Base-by-base conservation (phyloP, 1,140 invertebrate species). In the Marisa cornuarietis region DNA sequence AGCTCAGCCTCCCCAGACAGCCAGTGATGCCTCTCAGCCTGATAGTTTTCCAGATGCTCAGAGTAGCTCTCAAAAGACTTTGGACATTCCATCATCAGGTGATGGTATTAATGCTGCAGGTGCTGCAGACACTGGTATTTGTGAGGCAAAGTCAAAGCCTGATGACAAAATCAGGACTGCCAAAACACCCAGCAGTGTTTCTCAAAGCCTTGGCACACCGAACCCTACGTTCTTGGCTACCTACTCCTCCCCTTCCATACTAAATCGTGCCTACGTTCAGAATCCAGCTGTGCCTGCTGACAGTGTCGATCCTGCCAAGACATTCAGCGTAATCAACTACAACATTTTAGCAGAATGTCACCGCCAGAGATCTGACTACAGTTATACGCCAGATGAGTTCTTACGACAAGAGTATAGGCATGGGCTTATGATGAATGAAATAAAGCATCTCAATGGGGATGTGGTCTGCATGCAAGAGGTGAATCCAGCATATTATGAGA, bases 281-380 rank as follows among this genome's bases (percentile, higher is more conserved):
- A 89, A 87, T 81, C 85, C 83, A 68, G 65, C 76, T 61, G 83
- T 86, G 79, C 79, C 82, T 54, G 18, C 78, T 20, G 75, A 72
- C 11, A 68, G 65, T 22, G 77, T 76, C 26, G 85, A 87, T 71
- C 66, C 69, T 24, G 73, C 80, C 14, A 84, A 86, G 72, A 82
- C 85, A 26, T 91, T 90, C 83, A 86, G 84, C 76, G 76, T 90
- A 14, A 88, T 87, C 52, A 87, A 84, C 76, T 91, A 91, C 79
- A 91, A 91, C 78, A 88, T 91, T 63, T 82, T 91, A 72, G 90
- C 90, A 26, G 89, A 90, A 62, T 91, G 89, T 81, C 87, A 89
- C 78, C 71, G 65, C 24, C 58, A 24, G 24, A 85, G 82, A 72
- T 75, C 83, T 71, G 86, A 88, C 76, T 91, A 91, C 84, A 85